Evolutionary conservation across 2,888 invertebrate species (phyloP), one percentile per base, ranked within the genome.

Genomic region (Cryptophagus acutangulus): DNA sequence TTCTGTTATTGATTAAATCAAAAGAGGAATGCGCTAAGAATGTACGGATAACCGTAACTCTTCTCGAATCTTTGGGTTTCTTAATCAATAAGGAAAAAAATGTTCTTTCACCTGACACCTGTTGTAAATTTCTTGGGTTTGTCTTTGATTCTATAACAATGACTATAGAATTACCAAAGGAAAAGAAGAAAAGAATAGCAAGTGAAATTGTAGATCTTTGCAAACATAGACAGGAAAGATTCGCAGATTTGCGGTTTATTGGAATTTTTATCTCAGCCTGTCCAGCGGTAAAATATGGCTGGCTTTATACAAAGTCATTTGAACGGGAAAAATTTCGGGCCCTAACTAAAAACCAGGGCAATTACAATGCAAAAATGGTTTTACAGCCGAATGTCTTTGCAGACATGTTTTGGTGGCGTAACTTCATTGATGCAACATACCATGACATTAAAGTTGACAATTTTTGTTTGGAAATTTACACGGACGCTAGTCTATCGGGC

Each of bases 281-380:
- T 24, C 59, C 58, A 10, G 59, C 55, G 2, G 43, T 59, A 4
- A 48, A 56, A 31, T 59, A 59, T 33, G 56, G 59, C 3, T 57
- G 51, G 51, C 38, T 61, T 2, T 52, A 61, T 14, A 58, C 59
- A 1, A 59, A 61, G 41, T n/a, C 42, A 20, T 26, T 46, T 12
- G 46, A 51, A 36, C 20, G 48, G 12, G 33, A 30, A 13, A 44
- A 45, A 41, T 39, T 38, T 33, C 13, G 40, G 20, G 53, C 40
- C 17, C 28, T 56, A 10, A 17, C 10, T 6, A 16, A 20, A 13
- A 15, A 20, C 17, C 12, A 28, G 4, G 10, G 14, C 12, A 33
- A 42, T 28, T 38, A 17, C 14, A 33, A 38, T 12, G 26, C 5
- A 6, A 17, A 6, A 8, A 38, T 41, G 41, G n/a, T 9, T 5